Percentiles rank a stretch among this genome's conserved stretches.
Evolutionary conservation across 2,888 invertebrate genomes (phyloP).

Genomic region (Lasioglossum oenotherae): DNA sequence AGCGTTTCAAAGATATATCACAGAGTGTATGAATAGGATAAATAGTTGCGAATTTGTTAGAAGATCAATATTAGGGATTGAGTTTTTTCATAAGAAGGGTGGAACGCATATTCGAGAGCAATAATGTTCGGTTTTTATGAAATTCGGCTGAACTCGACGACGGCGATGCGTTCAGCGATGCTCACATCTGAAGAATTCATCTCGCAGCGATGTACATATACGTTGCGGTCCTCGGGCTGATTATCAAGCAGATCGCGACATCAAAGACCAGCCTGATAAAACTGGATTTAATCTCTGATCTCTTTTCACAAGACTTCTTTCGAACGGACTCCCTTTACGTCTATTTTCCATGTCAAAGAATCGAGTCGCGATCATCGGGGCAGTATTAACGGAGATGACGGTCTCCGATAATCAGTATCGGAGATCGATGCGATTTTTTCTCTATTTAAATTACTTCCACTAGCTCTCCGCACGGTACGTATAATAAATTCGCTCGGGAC

Average conservation of each 20-base stretch:
- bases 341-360: slow-evolving; percentile 59
- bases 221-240: slow-evolving; percentile 48
- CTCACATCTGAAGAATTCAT: slow-evolving; percentile 61
- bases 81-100: slow-evolving; percentile 56
- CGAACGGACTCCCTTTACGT: slow-evolving; percentile 34
- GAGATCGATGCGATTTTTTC: slow-evolving; percentile 30
- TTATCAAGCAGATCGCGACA: slow-evolving; percentile 62
- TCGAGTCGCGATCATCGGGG: slow-evolving; percentile 47
- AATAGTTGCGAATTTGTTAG: background rate
- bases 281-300: slow-evolving; percentile 57
- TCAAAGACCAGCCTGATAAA: slow-evolving; percentile 62
- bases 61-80: background rate
- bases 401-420: slow-evolving; percentile 32
- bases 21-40: background rate
- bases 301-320: slow-evolving; percentile 35
- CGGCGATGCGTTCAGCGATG: slow-evolving; percentile 17
- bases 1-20: background rate
- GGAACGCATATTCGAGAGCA: slow-evolving; percentile 55
- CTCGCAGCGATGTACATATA: slow-evolving; percentile 58
- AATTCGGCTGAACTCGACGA: slow-evolving; percentile 51
- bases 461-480: too few relatives aligned
- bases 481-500: background rate
- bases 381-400: slow-evolving; percentile 38
- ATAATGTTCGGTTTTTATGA: slow-evolving; percentile 60
- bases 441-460: slow-evolving; percentile 11